Percentiles rank a stretch among this genome's conserved stretches.
Evolutionary conservation across 2,113 vertebrate genomes (phyloP).

Genomic region (Tachysurus vachellii): DNA sequence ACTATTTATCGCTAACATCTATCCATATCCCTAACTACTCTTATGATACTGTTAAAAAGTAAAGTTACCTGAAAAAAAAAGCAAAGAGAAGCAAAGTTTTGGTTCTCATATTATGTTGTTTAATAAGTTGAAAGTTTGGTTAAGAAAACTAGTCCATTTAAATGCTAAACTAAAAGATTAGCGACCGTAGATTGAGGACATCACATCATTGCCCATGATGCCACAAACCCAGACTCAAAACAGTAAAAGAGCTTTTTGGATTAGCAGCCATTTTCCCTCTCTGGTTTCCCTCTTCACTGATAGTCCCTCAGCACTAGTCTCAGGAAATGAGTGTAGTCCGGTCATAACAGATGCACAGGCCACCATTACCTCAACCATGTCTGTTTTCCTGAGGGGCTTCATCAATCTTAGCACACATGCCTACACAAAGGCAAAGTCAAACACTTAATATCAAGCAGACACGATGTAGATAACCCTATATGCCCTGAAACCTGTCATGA

Average conservation of each 20-base stretch:
- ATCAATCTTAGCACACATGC: slow-evolving; percentile 15
- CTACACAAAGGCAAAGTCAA: slow-evolving; percentile 10
- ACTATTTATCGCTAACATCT: too few relatives aligned
- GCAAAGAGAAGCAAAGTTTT: not conserved
- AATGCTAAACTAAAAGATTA: not conserved
- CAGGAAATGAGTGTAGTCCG: slow-evolving; percentile 43
- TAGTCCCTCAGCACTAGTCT: slow-evolving; percentile 13
- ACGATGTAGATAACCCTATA: not conserved
- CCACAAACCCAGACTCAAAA: slow-evolving; percentile 8
- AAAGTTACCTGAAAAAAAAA: not conserved
- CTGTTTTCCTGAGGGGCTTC: slow-evolving; percentile 6
- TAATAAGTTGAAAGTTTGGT: not conserved
- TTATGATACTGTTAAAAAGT: not conserved
- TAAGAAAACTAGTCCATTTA: not conserved
- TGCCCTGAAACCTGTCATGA: not conserved
- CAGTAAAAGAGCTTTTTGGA: slow-evolving; percentile 22
- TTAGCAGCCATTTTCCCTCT: slow-evolving; percentile 47
- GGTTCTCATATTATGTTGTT: not conserved
- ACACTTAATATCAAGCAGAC: not conserved
- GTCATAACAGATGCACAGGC: slow-evolving; percentile 37
- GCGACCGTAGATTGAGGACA: not conserved
- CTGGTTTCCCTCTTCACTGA: slow-evolving; percentile 37
- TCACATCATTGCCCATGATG: not conserved
- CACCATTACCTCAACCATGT: slow-evolving; percentile 40
- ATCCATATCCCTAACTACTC: not conserved